Evolutionary conservation across 2,797 vertebrate species (phyloP).

Genomic region (Chelmon rostratus): DNA sequence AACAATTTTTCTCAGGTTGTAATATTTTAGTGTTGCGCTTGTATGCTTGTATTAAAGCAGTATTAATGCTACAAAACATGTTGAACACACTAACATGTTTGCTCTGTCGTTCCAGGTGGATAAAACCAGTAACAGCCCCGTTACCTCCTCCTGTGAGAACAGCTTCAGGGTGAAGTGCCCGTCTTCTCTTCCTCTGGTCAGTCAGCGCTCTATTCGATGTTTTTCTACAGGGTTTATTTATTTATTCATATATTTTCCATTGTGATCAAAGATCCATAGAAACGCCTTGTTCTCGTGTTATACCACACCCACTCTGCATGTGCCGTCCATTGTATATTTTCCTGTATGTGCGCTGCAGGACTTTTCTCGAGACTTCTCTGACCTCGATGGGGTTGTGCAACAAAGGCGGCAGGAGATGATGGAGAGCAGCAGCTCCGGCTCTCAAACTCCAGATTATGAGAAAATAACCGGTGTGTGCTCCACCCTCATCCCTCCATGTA

Average conservation of each 20-base stretch:
- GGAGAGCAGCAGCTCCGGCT: constrained; percentile 94
- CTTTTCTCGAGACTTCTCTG: constrained; percentile 89
- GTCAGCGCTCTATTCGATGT: constrained; percentile 52
- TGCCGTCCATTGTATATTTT: constrained; percentile 19
- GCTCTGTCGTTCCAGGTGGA: constrained; percentile 79
- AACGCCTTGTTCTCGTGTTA: constrained; percentile 30
- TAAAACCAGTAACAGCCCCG: constrained; percentile 87
- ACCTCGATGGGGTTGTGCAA: constrained; percentile 89
- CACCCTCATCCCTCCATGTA: not conserved
- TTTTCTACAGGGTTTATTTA: constrained; percentile 38
- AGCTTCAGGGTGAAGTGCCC: constrained; percentile 87
- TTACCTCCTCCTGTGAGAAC: constrained; percentile 87
- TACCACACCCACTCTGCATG: constrained; percentile 37
- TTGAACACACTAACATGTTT: not conserved
- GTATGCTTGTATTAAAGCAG: not conserved
- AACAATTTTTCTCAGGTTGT: not conserved
- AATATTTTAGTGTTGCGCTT: not conserved
- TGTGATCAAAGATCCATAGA: constrained; percentile 33
- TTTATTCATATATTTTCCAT: constrained; percentile 12
- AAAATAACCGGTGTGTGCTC: constrained; percentile 87
- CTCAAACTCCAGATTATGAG: constrained; percentile 93
- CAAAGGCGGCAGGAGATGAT: constrained; percentile 88
- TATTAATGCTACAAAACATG: not conserved
- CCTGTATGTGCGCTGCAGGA: constrained; percentile 78
- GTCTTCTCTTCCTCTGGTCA: constrained; percentile 90